phyloP scores from a whole-genome alignment of 2,113 vertebrate genomes.

The Fregata magnificens region DNA sequence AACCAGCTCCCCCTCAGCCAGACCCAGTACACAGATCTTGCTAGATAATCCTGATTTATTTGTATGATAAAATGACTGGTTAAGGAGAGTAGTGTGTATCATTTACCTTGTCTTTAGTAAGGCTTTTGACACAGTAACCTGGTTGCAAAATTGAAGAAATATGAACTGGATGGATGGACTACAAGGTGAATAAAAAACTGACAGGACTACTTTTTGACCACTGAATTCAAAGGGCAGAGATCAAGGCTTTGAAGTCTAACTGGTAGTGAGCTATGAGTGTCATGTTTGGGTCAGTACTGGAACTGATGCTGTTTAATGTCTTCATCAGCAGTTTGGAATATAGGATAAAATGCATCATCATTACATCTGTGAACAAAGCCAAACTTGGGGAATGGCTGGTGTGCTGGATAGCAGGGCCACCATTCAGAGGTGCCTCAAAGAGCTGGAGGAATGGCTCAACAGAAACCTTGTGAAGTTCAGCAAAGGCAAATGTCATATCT shows the following conservation, averaged over 20 bases:
- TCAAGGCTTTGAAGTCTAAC: background rate
- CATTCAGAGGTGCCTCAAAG: background rate
- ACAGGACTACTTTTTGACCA: background rate
- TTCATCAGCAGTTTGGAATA: background rate
- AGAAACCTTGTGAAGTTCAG: background rate
- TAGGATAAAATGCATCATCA: background rate
- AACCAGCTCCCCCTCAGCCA: no score
- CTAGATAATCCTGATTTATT: background rate
- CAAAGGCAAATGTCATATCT: background rate
- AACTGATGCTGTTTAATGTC: background rate
- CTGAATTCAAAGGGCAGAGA: background rate
- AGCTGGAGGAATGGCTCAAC: background rate
- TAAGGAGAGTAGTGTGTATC: background rate
- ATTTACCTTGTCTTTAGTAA: background rate
- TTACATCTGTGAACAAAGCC: background rate
- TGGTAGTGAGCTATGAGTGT: background rate
- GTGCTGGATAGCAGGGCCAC: background rate
- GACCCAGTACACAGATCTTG: no score
- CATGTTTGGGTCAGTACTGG: background rate
- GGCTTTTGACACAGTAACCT: background rate
- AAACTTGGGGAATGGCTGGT: background rate
- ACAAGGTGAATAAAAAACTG: background rate
- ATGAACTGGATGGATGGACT: background rate
- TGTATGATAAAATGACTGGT: background rate
- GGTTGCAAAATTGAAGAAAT: background rate